Evolutionary conservation across 2,113 vertebrate species (phyloP), one percentile per base, ranked within the genome.

Genomic region (Spizaetus ornatus): DNA sequence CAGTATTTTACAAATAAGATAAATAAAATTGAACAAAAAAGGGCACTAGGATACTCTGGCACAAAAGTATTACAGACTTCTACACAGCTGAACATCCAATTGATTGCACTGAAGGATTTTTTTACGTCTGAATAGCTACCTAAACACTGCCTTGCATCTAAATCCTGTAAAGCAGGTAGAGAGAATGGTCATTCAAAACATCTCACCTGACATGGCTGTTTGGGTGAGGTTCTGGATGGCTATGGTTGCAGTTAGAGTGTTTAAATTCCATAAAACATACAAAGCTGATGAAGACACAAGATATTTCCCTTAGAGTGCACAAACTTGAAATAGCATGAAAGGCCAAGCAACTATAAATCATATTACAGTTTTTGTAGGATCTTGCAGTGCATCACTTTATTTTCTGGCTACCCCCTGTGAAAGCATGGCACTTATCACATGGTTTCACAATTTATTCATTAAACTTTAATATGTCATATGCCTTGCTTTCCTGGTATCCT

Each of bases 381-480:
- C 20, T 59, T 61, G 14, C 6, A 13, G 6, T 45, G 32, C 19
- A 40, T 81, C 20, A 6, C 13, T 69, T 6, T 34, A 25, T 74
- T 93, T 78, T 18, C 55, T 74, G 52, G 11, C 13, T 89, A n/a
- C 27, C 7, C 16, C n/a, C 20, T 43, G 20, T 61, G 47, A 38
- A 91, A 78, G 16, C 5, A 71, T 31, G n/a, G 20, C 14, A 71
- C 79, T 94, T 91, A 38, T 85, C 81, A 40, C 52, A 52, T 27
- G 34, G 16, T 56, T 96, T 87, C 47, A 85, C n/a, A 74, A 89
- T 86, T 84, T 91, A 79, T 71, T 95, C 29, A 86, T 96, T 94
- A 84, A 81, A 84, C 9, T 88, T 95, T 91, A 93, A 91, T 94
- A 63, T 59, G 59, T 94, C 80, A 73, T 94, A 86, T 82, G 63